Evolutionary conservation across 2,888 invertebrate species (phyloP), one percentile per base, ranked within the genome.

Genomic region (Vanessa cardui): DNA sequence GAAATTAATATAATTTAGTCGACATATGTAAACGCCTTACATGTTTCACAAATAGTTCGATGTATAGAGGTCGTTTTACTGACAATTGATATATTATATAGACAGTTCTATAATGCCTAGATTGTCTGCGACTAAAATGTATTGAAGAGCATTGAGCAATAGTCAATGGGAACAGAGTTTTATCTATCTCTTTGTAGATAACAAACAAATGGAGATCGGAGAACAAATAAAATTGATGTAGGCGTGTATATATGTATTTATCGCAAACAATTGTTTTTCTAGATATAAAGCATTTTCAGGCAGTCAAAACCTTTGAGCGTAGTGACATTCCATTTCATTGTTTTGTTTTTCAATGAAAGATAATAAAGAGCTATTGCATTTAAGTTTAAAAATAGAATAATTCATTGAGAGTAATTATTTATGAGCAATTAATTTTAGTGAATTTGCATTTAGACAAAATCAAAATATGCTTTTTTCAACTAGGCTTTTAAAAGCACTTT

Each of bases 131-230:
- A 56, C 62, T 59, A 26, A 69, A 69, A 66, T 66, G 59, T 64
- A 62, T 63, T 66, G 62, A 66, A 71, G 64, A 54, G 54, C 59
- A 33, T 50, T 39, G 64, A 54, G 54, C 59, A 33, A 56, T 44
- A 46, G 46, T 60, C 54, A 69, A 69, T 59, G 9, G 44, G 62
- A 59, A 67, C 16, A 49, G 56, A 64, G 61, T 64, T 67, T 66
- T 66, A 66, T 70, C 61, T 64, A 50, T 58, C 58, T 46, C 70
- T 70, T 70, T 70, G 70, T 63, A 67, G 61, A 70, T 70, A 70
- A 70, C 61, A 60, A 63, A 65, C 62, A 69, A 62, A 62, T 44
- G 44, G 65, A n/a, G 33, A 45, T 64, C 50, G 6, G 44, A 33
- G 52, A 64, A 64, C 59, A 59, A 56, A 59, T 52, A 20, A 50